Percentiles rank a stretch among this genome's conserved stretches.
These are phyloP conservation scores for Trachythela sp. DNA, from an alignment of 64 coral and sea anemone genomes.

Conservation along the genomic window DNA sequence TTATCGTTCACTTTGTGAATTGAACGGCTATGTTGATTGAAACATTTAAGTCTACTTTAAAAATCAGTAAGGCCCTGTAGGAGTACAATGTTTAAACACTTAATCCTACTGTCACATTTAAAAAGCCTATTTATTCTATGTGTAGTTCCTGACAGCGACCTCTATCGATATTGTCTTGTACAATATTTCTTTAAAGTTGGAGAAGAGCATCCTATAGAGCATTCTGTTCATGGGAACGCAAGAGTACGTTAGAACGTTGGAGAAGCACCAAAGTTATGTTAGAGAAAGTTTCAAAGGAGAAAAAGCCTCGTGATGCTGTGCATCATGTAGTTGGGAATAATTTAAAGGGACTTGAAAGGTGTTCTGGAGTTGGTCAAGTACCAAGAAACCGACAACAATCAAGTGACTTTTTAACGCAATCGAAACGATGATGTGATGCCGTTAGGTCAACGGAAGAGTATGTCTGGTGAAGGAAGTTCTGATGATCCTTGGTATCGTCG, in stretches of 20 bases:
- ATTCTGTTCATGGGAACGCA: conserved; percentile 45
- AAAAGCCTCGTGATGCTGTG: conserved; percentile 43
- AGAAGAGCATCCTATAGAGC: conserved; percentile 41
- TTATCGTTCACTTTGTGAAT: too few species aligned
- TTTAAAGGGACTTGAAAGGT: conserved; percentile 29
- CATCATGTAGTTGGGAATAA: conserved; percentile 43
- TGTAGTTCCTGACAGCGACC: conserved; percentile 42
- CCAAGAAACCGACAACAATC: conserved; percentile 45
- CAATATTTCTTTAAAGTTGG: conserved; percentile 53
- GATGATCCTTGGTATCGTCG: conserved; percentile 47
- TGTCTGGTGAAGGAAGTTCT: conserved; percentile 27
- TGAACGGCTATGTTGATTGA: too few species aligned
- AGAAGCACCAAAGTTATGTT: conserved; percentile 46
- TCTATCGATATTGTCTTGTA: conserved; percentile 45
- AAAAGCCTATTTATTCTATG: too few species aligned
- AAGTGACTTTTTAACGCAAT: conserved; percentile 25
- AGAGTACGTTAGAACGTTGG: conserved; percentile 41
- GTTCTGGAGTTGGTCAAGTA: conserved; percentile 47
- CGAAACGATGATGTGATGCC: conserved; percentile 11
- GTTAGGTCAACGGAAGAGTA: neutral
- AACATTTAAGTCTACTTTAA: too few species aligned
- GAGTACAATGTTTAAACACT: too few species aligned
- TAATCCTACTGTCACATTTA: too few species aligned
- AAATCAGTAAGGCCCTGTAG: too few species aligned
- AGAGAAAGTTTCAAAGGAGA: conserved; percentile 25